These are phyloP conservation scores for Lytechinus variegatus DNA, from an alignment of 35 echinoderm and acorn worm species.

Conservation along the genomic window DNA sequence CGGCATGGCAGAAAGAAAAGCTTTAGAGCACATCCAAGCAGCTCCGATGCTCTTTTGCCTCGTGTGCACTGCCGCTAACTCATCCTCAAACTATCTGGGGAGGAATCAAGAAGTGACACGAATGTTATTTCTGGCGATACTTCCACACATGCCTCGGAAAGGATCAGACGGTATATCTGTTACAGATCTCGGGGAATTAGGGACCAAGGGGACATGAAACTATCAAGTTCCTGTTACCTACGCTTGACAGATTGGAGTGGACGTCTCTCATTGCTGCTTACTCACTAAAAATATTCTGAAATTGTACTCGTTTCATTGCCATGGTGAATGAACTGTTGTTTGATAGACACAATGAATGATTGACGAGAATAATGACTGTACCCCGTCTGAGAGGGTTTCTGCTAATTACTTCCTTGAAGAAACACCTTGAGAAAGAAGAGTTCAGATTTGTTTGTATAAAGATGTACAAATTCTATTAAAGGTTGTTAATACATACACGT, in stretches of 20 bases:
- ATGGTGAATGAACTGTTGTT: not conserved
- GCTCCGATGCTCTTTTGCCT: not conserved
- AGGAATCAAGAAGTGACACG: not conserved
- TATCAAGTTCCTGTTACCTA: not conserved
- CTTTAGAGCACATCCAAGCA: not conserved
- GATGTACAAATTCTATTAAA: too few relatives aligned
- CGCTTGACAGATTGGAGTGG: not conserved
- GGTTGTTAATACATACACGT: too few relatives aligned
- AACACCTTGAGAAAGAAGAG: too few relatives aligned
- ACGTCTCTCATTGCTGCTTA: not conserved
- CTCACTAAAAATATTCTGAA: not conserved
- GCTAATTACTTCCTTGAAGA: too few relatives aligned
- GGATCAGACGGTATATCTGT: not conserved
- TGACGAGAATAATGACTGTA: not conserved
- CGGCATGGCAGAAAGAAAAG: not conserved
- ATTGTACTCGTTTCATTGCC: not conserved
- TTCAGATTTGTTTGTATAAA: too few relatives aligned
- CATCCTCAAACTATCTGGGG: not conserved
- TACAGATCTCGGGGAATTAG: not conserved
- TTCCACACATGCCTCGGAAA: not conserved
- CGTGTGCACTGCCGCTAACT: not conserved
- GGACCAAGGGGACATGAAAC: not conserved
- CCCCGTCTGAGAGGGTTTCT: too few relatives aligned
- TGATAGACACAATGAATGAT: not conserved
- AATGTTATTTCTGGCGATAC: not conserved